Conservation (phyloP, 2,797 vertebrate genomes). For the Chiroxiphia lanceolata region DNA sequence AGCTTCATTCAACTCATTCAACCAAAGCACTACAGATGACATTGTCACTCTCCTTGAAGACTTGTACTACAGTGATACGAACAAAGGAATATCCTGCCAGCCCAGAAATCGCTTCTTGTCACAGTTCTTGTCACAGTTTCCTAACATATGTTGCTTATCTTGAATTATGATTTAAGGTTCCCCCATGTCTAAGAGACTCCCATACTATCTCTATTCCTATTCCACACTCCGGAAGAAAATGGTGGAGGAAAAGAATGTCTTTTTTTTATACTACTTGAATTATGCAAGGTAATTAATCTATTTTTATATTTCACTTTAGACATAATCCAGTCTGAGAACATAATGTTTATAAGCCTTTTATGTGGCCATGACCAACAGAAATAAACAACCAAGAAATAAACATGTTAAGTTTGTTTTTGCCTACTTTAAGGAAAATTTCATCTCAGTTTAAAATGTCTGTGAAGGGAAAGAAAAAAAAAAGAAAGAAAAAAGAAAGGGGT, state of each 20-base stretch:
- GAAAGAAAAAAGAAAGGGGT: too few relatives aligned
- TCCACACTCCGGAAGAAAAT: neutral
- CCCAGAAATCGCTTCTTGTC: neutral
- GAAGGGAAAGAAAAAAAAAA: too few relatives aligned
- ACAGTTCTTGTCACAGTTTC: neutral
- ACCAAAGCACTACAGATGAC: neutral
- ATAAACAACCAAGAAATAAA: neutral
- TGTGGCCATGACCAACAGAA: neutral
- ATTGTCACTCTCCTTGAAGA: neutral
- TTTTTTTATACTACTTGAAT: neutral
- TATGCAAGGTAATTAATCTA: neutral
- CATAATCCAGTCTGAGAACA: neutral
- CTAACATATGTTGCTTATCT: neutral
- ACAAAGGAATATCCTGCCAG: neutral
- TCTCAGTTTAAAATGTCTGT: fast-evolving
- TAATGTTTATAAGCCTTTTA: neutral
- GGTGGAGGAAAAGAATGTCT: fast-evolving
- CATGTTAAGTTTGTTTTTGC: neutral
- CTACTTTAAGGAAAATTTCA: neutral
- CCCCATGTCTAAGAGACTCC: neutral
- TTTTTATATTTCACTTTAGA: neutral
- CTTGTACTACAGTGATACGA: neutral
- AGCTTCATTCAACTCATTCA: neutral
- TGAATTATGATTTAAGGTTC: neutral
- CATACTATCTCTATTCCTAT: fast-evolving